phyloP scores from a whole-genome alignment of 2,113 vertebrate genomes.

The Chrysemys picta region DNA sequence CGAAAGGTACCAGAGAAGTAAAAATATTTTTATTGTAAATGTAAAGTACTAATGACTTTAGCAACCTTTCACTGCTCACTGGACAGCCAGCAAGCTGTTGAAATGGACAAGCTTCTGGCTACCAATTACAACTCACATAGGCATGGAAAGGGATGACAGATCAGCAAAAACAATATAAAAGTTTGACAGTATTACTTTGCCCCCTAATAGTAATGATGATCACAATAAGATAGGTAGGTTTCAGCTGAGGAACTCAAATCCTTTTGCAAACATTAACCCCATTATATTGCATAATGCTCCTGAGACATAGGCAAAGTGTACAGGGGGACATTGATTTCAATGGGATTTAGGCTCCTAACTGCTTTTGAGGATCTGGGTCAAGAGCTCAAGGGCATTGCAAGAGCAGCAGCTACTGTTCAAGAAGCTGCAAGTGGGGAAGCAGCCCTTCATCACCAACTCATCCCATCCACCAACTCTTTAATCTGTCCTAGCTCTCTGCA shows the following conservation, averaged over 20 bases:
- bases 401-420: conserved; percentile 60
- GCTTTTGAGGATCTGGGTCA: neutral
- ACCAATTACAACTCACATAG: conserved; percentile 4
- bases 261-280: neutral
- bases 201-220: conserved; percentile 27
- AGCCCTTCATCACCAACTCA: conserved; percentile 25
- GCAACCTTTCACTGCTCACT: conserved; percentile 50
- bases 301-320: neutral
- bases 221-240: neutral
- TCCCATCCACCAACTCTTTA: neutral
- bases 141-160: conserved; percentile 63
- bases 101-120: conserved; percentile 52
- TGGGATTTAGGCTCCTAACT: too few relatives aligned
- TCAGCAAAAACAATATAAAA: conserved; percentile 47
- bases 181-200: conserved; percentile 33
- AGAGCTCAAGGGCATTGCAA: conserved; percentile 15
- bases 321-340: neutral
- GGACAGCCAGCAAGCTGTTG: conserved; percentile 52
- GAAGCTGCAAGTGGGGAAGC: conserved; percentile 35
- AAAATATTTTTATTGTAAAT: conserved; percentile 40
- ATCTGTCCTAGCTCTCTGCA: neutral
- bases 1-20: conserved; percentile 20
- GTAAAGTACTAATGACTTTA: conserved; percentile 39
- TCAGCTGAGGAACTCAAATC: conserved; percentile 26
- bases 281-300: neutral